Percentiles rank a stretch among this genome's conserved stretches.
Conservation (phyloP, 2,797 vertebrate genomes). For the Myotis daubentonii region DNA sequence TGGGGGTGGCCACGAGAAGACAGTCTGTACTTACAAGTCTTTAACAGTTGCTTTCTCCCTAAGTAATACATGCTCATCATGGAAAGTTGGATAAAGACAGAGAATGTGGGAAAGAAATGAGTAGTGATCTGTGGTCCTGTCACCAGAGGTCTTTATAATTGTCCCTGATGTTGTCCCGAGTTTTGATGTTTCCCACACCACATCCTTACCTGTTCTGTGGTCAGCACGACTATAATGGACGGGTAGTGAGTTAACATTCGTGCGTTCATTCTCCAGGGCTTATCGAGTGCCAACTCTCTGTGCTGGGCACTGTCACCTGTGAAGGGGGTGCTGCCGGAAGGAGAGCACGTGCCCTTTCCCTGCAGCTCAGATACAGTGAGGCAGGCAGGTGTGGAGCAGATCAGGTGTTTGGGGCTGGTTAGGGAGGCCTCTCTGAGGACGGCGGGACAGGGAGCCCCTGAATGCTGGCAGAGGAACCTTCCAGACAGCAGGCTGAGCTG, state of each 20-base stretch:
- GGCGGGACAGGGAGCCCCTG: background rate
- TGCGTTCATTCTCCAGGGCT: rapidly evolving
- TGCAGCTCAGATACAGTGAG: background rate
- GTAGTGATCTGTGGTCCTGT: background rate
- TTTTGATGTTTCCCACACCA: background rate
- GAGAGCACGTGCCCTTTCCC: rapidly evolving
- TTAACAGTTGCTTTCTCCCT: background rate
- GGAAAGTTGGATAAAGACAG: background rate
- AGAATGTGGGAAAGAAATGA: background rate
- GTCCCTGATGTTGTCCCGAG: background rate
- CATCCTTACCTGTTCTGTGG: background rate
- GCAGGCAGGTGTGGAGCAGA: background rate
- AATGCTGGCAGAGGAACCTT: background rate
- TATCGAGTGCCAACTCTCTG: background rate
- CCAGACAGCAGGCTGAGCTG: background rate
- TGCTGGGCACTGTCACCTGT: background rate
- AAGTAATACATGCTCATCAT: background rate
- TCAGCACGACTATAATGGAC: rapidly evolving
- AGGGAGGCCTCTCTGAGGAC: background rate
- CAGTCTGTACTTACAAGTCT: background rate
- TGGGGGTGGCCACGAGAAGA: background rate
- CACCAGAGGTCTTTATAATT: background rate
- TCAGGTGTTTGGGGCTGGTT: background rate
- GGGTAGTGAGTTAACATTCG: rapidly evolving
- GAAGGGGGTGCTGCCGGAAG: background rate